phyloP scores from a whole-genome alignment of 2,797 vertebrate species.

The Hippocampus kuda region DNA sequence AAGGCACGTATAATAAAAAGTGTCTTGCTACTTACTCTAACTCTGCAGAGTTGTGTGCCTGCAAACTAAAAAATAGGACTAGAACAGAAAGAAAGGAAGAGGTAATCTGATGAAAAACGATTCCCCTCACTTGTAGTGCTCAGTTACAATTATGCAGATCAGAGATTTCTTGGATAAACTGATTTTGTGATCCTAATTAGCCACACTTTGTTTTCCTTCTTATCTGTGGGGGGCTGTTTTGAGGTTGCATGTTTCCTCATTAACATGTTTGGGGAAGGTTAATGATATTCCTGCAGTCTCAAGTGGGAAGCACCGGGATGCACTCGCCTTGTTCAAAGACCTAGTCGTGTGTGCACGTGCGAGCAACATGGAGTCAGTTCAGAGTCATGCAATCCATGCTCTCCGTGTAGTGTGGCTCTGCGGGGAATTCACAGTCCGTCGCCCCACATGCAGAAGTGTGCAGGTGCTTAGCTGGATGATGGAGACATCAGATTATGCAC shows the following conservation, averaged over 20 bases:
- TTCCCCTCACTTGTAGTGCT: slow-evolving; percentile 30
- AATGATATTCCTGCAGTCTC: slow-evolving; percentile 23
- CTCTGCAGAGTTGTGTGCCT: neutral
- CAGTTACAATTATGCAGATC: slow-evolving; percentile 27
- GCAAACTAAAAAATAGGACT: neutral
- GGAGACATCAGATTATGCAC: slow-evolving; percentile 10
- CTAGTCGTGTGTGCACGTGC: neutral
- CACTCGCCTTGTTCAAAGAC: slow-evolving; percentile 8
- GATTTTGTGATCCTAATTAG: slow-evolving; percentile 48
- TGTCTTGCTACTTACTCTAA: neutral
- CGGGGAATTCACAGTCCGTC: neutral
- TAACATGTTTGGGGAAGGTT: slow-evolving; percentile 16
- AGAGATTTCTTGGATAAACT: slow-evolving; percentile 39
- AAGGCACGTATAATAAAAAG: neutral
- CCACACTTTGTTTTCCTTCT: slow-evolving; percentile 32
- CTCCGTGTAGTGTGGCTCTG: neutral
- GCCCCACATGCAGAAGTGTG: slow-evolving; percentile 3
- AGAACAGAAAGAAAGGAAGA: neutral
- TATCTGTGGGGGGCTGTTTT: slow-evolving; percentile 26
- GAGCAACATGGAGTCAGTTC: neutral
- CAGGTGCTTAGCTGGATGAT: neutral
- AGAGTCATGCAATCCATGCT: slow-evolving; percentile 4
- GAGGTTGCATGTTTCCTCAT: slow-evolving; percentile 21
- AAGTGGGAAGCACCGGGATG: slow-evolving; percentile 27
- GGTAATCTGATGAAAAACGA: slow-evolving; percentile 34